phyloP scores from a whole-genome alignment of 2,888 invertebrate genomes.

The Meandrusa payeni region DNA sequence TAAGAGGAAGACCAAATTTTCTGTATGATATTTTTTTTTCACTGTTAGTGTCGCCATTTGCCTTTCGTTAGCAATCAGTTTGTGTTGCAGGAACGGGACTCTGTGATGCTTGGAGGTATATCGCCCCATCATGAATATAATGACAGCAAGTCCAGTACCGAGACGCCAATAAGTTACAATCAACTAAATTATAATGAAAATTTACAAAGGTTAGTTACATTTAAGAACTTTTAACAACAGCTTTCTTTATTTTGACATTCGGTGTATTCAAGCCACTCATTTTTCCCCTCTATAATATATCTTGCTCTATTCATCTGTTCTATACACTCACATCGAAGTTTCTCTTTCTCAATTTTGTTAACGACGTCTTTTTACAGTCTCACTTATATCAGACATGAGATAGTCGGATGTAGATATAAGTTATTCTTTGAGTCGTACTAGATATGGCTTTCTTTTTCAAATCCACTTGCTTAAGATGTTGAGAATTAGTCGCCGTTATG shows the following conservation, averaged over 20 bases:
- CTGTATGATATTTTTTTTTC: conserved; percentile 7
- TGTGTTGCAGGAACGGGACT: conserved; percentile 84
- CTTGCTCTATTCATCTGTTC: no score
- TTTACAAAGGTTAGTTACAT: conserved; percentile 80
- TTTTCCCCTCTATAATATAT: no score
- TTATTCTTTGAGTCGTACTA: no score
- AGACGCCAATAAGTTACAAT: conserved; percentile 90
- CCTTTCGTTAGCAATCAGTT: conserved; percentile 5
- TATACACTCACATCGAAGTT: no score
- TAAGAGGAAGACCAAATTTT: conserved; percentile 2
- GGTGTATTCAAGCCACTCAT: no score
- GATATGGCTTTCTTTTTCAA: no score
- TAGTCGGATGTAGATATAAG: no score
- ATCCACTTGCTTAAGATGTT: no score
- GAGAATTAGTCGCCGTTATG: no score
- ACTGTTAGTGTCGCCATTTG: neutral
- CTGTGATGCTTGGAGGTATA: conserved; percentile 91
- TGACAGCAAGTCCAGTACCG: conserved; percentile 89
- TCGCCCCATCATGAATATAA: conserved; percentile 91
- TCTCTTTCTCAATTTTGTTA: no score
- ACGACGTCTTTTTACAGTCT: no score
- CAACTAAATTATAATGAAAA: conserved; percentile 93
- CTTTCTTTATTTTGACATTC: neutral
- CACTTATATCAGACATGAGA: no score
- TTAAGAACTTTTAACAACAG: neutral